These are phyloP conservation scores for Struthidea cinerea DNA, from an alignment of 2,113 vertebrate species.

Conservation along the genomic window DNA sequence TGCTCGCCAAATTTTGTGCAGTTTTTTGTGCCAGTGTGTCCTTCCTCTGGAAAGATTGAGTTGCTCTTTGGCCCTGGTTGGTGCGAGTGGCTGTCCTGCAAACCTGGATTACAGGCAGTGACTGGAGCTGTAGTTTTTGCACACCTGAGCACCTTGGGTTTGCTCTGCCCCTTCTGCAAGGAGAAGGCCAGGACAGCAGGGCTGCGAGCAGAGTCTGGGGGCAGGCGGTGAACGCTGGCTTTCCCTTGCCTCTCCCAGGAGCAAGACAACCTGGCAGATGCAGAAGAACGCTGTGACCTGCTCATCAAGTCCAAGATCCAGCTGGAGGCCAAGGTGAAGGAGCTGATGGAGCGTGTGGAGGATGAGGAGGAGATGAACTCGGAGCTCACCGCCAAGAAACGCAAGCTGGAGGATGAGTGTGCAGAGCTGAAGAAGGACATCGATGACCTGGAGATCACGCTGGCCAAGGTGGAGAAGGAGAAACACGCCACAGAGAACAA, in stretches of 20 bases:
- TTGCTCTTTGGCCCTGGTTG: background rate
- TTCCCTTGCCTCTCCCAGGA: slow-evolving; percentile 71
- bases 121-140: background rate
- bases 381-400: slow-evolving; percentile 81
- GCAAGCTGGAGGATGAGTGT: slow-evolving; percentile 91
- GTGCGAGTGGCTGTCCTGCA: background rate
- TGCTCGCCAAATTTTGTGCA: background rate
- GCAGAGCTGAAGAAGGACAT: slow-evolving; percentile 93
- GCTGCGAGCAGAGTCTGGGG: background rate
- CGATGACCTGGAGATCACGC: slow-evolving; percentile 87
- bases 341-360: slow-evolving; percentile 85
- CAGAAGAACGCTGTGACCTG: slow-evolving; percentile 89
- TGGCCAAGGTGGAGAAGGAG: slow-evolving; percentile 94
- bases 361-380: slow-evolving; percentile 90
- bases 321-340: slow-evolving; percentile 89
- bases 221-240: background rate
- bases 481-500: slow-evolving; percentile 95
- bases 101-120: accelerated
- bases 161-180: background rate
- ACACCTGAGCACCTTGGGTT: background rate
- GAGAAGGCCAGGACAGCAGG: background rate
- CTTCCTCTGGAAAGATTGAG: background rate
- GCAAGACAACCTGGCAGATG: slow-evolving; percentile 91
- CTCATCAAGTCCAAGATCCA: slow-evolving; percentile 94
- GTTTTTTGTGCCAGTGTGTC: background rate